Conservation (phyloP, 2,113 vertebrate species). For the Argyrosomus japonicus region DNA sequence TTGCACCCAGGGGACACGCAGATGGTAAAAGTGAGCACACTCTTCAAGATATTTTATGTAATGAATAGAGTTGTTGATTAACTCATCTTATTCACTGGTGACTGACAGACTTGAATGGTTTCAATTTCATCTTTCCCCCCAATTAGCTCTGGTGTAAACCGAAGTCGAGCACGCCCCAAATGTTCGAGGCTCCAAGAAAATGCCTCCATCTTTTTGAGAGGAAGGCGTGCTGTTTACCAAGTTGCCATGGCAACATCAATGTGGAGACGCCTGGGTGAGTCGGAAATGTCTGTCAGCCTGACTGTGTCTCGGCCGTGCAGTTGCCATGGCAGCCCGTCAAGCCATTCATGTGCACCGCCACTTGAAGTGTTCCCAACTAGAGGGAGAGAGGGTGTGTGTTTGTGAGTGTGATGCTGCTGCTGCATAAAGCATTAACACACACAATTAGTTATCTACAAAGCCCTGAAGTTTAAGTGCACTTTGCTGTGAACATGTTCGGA, state of each 20-base stretch:
- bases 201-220: slow-evolving; percentile 39
- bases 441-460: slow-evolving; percentile 43
- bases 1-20: slow-evolving; percentile 37
- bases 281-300: slow-evolving; percentile 72
- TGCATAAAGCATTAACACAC: slow-evolving; percentile 56
- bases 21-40: slow-evolving; percentile 44
- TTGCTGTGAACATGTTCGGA: slow-evolving; percentile 23
- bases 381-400: slow-evolving; percentile 49
- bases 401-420: slow-evolving; percentile 14
- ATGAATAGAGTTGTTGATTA: slow-evolving; percentile 4
- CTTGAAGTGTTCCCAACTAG: slow-evolving; percentile 63
- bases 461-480: slow-evolving; percentile 42
- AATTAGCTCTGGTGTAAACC: not conserved
- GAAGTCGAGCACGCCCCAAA: not conserved
- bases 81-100: not conserved
- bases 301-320: slow-evolving; percentile 64
- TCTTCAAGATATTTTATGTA: not conserved
- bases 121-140: not conserved
- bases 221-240: slow-evolving; percentile 67
- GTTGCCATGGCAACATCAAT: slow-evolving; percentile 69
- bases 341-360: slow-evolving; percentile 73
- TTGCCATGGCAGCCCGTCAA: slow-evolving; percentile 75
- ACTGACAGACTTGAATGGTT: not conserved
- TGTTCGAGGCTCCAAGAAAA: not conserved
- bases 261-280: slow-evolving; percentile 57